These are phyloP conservation scores for Phocoena phocoena DNA, from an alignment of 2,113 vertebrate species.

Conservation along the genomic window DNA sequence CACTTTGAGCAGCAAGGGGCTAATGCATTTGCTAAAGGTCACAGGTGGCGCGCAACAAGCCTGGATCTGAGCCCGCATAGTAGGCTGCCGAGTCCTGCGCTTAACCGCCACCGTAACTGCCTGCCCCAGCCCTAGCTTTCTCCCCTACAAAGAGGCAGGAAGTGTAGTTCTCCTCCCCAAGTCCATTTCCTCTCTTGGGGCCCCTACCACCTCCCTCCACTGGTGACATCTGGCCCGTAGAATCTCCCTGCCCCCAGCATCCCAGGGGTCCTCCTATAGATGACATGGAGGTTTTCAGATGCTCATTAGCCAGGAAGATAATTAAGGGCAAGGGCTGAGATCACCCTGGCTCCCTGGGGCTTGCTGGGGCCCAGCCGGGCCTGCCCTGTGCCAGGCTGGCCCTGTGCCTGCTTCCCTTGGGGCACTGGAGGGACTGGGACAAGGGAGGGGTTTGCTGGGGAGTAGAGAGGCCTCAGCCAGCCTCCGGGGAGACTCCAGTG, in stretches of 20 bases:
- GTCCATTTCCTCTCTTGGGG: conserved; percentile 42
- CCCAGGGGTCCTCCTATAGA: not conserved
- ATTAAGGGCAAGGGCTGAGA: not conserved
- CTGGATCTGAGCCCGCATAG: not conserved
- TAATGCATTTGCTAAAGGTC: not conserved
- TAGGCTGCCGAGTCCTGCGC: not conserved
- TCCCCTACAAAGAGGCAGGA: conserved; percentile 38
- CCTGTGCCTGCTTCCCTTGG: not conserved
- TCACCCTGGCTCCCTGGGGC: not conserved
- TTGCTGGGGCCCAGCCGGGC: not conserved
- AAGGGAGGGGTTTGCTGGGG: not conserved
- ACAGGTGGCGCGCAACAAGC: no score
- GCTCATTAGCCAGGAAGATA: conserved; percentile 47
- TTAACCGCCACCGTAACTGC: not conserved
- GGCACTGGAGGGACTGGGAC: not conserved
- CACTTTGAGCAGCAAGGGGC: not conserved
- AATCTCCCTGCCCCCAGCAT: not conserved
- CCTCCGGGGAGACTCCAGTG: not conserved
- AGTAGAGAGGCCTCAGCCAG: not conserved
- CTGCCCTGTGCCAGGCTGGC: conserved; percentile 8
- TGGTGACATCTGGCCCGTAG: conserved; percentile 40
- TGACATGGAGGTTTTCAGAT: conserved; percentile 29
- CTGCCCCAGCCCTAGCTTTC: not conserved
- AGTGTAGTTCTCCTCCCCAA: not conserved
- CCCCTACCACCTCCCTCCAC: not conserved